Evolutionary conservation across 2,888 invertebrate genomes (phyloP).

Genomic region (Tolmerus cingulatus): DNA sequence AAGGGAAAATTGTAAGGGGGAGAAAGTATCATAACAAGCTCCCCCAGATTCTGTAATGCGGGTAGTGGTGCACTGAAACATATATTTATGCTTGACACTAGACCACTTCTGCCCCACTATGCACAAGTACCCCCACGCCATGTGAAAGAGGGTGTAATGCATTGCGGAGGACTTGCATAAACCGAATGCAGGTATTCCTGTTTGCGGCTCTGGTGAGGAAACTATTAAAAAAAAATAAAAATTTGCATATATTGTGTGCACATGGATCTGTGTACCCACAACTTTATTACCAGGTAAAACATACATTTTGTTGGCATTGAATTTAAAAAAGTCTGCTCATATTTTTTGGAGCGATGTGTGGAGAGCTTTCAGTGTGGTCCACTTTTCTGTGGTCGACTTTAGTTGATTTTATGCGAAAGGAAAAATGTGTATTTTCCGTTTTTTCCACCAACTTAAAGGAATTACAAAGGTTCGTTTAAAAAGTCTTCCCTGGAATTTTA

Average conservation of each 20-base stretch:
- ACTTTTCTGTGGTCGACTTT: not conserved
- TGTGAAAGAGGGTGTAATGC: not conserved
- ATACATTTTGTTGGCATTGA: not conserved
- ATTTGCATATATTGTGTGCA: not conserved
- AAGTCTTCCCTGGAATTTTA: not conserved
- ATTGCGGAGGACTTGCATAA: not conserved
- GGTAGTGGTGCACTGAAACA: not conserved
- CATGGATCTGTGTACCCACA: not conserved
- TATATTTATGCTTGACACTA: not conserved
- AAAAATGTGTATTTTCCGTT: not conserved
- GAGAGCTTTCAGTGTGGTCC: not conserved
- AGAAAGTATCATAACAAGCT: not conserved
- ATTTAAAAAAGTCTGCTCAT: not conserved
- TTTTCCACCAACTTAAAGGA: not conserved
- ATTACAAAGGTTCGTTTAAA: not conserved
- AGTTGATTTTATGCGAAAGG: not conserved
- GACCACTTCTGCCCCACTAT: not conserved
- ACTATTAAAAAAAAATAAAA: not conserved
- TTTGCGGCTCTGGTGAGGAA: not conserved
- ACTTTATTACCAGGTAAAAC: not conserved
- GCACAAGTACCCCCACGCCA: not conserved
- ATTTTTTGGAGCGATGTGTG: not conserved
- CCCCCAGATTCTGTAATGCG: not conserved
- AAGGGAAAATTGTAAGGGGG: not conserved
- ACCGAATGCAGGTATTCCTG: not conserved